These are phyloP conservation scores for Chlorops oryzae DNA, from an alignment of 1,140 invertebrate species.

Conservation along the genomic window DNA sequence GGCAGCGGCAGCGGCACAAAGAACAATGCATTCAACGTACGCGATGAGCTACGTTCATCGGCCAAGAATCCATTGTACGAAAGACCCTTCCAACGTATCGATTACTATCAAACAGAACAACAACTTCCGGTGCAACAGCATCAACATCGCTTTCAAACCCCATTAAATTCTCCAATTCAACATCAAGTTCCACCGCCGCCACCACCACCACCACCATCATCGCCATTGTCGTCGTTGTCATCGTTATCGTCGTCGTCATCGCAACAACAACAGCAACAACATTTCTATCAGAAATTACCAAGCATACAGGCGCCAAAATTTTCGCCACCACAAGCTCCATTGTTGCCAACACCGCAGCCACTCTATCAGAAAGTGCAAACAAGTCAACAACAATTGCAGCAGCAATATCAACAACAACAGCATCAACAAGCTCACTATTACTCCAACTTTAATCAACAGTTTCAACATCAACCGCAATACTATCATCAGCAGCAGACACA, in stretches of 20 bases:
- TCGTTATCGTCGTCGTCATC: conserved; percentile 17
- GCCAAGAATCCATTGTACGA: no score
- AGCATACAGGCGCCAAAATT: neutral
- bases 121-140: conserved; percentile 19
- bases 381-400: conserved; percentile 21
- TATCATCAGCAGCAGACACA: conserved; percentile 10
- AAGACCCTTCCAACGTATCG: no score
- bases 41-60: neutral
- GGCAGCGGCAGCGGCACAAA: neutral
- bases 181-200: conserved; percentile 8
- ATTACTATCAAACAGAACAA: no score
- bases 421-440: conserved; percentile 18
- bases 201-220: conserved; percentile 15
- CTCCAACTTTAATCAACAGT: conserved; percentile 17
- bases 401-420: conserved; percentile 16
- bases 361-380: conserved; percentile 7
- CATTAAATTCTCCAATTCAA: no score
- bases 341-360: conserved; percentile 27
- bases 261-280: conserved; percentile 19
- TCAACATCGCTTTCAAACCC: conserved; percentile 27
- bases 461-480: conserved; percentile 15
- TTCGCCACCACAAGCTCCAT: conserved; percentile 15
- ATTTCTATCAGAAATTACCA: neutral
- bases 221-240: conserved; percentile 34
- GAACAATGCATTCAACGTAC: no score